Conservation (phyloP, 1,140 invertebrate species). For the Neoseiulus cucumeris region DNA sequence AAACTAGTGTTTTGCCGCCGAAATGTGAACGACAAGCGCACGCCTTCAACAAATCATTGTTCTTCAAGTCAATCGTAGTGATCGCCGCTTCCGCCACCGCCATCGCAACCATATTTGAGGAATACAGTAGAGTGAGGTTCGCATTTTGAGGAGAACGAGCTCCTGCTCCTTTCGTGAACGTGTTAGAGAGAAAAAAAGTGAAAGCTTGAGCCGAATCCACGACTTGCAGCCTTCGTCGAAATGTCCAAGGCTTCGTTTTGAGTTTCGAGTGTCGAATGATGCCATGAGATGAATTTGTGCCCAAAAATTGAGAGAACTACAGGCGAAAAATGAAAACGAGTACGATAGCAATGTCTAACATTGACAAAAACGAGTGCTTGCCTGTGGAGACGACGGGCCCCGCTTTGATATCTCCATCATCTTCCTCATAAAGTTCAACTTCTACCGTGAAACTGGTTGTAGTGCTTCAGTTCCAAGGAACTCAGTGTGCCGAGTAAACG, state of each 20-base stretch:
- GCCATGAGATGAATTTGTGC: conserved; percentile 7
- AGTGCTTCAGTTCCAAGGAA: no score
- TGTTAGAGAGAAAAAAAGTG: neutral
- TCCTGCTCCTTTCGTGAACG: no score
- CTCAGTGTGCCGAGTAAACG: no score
- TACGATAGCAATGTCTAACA: neutral
- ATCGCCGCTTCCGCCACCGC: no score
- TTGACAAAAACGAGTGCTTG: neutral
- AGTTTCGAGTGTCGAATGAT: neutral
- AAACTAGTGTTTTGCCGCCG: no score
- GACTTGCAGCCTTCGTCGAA: neutral
- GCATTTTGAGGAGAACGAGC: no score
- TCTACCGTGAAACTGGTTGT: neutral
- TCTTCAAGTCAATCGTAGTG: no score
- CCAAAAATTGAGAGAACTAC: neutral
- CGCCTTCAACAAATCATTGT: no score
- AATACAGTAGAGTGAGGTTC: no score
- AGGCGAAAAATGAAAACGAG: neutral
- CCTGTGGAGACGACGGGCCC: neutral
- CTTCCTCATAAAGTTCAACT: neutral
- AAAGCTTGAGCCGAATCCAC: neutral
- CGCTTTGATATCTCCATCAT: neutral
- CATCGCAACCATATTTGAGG: no score
- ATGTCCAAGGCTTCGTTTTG: neutral
- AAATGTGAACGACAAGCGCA: no score